Base-by-base conservation (phyloP, 2,113 vertebrate species). In the Galemys pyrenaicus region DNA sequence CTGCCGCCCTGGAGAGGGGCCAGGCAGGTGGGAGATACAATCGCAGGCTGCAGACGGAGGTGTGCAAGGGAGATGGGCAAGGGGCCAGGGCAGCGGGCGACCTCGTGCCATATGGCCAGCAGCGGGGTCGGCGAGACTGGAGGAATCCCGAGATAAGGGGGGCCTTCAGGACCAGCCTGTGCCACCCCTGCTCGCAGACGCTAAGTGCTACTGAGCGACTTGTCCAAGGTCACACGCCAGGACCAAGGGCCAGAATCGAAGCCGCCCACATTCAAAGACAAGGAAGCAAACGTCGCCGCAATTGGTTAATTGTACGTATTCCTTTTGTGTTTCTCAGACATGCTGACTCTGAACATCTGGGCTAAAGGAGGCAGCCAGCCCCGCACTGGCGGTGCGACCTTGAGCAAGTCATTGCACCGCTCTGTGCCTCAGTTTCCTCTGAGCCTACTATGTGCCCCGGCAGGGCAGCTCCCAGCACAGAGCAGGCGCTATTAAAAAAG, bases 181-280 rank as follows among this genome's bases (percentile, higher is more conserved):
- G 67, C 74, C 75, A 84, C 24, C 68, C 56, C 67, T 44, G 51
- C 54, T 19, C 62, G 80, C 22, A 60, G 75, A 41, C 19, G 39
- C 79, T 41, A 39, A 95, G 77, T 77, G 84, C 68, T 58, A 89
- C 58, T 60, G 83, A 94, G 67, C 9, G 1, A 67, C 35, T 51
- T 93, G 37, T 74, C 24, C 90, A 96, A 96, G 93, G 83, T 87
- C 84, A 83, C 20, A 9, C 84, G 68, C 30, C 41, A 39, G 89
- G 54, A 70, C 28, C 24, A 32, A 58, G 68, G 82, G 91, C 1
- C 87, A 89, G 24, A 37, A 68, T 71, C 39, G 12, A 92, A 91
- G 80, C 58, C 87, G 8, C 32, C 26, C 65, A 85, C 49, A 87
- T 93, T 80, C 64, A 88, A 86, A 71, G 37, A 17, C 30, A 46